phyloP scores from a whole-genome alignment of 2,888 invertebrate genomes.

The Ernsta delagoae region DNA sequence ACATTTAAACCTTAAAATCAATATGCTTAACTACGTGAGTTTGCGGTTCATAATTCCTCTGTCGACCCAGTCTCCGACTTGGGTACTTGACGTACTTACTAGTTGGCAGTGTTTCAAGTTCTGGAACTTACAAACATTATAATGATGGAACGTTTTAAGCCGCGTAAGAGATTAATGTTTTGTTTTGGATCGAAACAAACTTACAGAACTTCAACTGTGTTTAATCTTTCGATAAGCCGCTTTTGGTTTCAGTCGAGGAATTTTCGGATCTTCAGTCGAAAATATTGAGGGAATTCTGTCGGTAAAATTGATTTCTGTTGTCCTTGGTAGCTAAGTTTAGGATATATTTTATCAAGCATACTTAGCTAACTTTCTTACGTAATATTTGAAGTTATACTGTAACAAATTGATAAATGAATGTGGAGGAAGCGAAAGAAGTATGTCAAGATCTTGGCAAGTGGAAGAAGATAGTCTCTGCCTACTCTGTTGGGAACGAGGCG shows the following conservation, averaged over 20 bases:
- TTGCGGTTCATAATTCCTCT: too few relatives aligned
- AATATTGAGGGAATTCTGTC: background rate
- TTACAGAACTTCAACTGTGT: background rate
- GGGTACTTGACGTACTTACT: background rate
- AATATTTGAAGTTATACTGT: too few relatives aligned
- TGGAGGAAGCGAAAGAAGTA: too few relatives aligned
- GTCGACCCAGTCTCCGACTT: background rate
- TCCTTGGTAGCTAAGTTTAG: too few relatives aligned
- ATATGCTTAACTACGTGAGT: too few relatives aligned
- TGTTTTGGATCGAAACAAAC: conserved; percentile 3
- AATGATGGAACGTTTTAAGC: conserved; percentile 9
- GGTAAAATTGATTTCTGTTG: background rate
- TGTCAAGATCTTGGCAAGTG: too few relatives aligned
- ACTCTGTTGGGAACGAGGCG: too few relatives aligned
- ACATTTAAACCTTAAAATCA: too few relatives aligned
- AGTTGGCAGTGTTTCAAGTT: background rate
- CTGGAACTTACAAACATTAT: background rate
- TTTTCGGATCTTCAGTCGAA: background rate
- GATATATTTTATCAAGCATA: too few relatives aligned
- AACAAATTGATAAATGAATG: too few relatives aligned
- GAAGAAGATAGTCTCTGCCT: too few relatives aligned
- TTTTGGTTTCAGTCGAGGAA: conserved; percentile 1
- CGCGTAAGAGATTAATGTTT: conserved; percentile 11
- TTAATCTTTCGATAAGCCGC: conserved; percentile 12
- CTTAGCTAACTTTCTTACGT: too few relatives aligned